phyloP scores from a whole-genome alignment of 1,140 invertebrate species.

The Colletes latitarsis region DNA sequence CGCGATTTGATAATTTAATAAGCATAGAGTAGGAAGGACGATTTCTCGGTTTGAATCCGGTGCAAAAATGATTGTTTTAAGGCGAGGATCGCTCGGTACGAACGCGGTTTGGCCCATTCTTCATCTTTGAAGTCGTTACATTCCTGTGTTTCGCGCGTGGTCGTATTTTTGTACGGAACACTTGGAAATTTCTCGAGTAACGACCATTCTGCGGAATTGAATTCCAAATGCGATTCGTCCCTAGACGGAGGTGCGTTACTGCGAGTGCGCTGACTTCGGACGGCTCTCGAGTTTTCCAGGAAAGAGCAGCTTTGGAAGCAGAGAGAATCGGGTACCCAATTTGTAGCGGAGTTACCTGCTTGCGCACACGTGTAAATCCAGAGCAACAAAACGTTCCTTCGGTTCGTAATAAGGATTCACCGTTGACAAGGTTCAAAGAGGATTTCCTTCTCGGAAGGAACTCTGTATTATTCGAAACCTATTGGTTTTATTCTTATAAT shows the following conservation, averaged over 20 bases:
- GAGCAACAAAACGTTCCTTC: slow-evolving; percentile 30
- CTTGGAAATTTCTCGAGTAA: slow-evolving; percentile 48
- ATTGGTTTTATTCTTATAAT: neutral
- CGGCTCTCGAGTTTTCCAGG: slow-evolving; percentile 10
- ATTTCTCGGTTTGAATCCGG: neutral
- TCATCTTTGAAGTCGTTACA: neutral
- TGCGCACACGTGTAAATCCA: slow-evolving; percentile 47
- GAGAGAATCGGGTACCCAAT: slow-evolving; percentile 47
- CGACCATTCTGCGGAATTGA: slow-evolving; percentile 57
- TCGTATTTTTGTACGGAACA: slow-evolving; percentile 13
- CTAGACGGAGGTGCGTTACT: slow-evolving; percentile 13
- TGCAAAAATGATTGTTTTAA: no score
- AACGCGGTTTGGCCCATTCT: neutral
- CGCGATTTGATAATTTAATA: no score
- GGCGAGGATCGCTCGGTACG: no score
- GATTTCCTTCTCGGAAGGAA: slow-evolving; percentile 30
- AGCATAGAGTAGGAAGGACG: neutral
- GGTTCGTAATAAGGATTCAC: slow-evolving; percentile 36
- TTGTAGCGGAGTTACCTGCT: slow-evolving; percentile 53
- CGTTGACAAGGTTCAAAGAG: slow-evolving; percentile 43
- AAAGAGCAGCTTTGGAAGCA: neutral
- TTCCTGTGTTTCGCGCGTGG: neutral
- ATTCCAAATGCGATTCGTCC: slow-evolving; percentile 59
- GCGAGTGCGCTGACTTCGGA: slow-evolving; percentile 43
- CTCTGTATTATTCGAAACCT: neutral